Evolutionary conservation across 2,888 invertebrate genomes (phyloP).

Genomic region (Diaphora mendica): DNA sequence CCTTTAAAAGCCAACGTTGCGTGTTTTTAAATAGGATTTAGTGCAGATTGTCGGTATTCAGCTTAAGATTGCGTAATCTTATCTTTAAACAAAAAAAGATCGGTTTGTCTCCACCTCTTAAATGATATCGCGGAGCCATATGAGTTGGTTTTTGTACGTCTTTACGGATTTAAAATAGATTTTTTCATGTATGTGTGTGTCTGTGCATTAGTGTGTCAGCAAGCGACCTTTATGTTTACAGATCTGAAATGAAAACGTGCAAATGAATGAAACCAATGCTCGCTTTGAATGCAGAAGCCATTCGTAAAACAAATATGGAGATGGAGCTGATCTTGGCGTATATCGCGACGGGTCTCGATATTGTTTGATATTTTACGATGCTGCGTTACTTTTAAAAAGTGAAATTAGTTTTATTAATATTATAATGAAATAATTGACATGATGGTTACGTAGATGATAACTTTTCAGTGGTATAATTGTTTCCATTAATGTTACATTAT

Average conservation of each 20-base stretch:
- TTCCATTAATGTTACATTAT: background rate
- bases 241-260: constrained; percentile 57
- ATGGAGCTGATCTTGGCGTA: constrained; percentile 55
- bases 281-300: constrained; percentile 56
- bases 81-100: constrained; percentile 70
- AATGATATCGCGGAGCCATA: constrained; percentile 74
- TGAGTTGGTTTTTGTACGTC: constrained; percentile 57
- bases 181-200: constrained; percentile 42
- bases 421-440: background rate
- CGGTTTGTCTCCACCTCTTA: constrained; percentile 69
- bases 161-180: constrained; percentile 40
- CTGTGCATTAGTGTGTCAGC: constrained; percentile 45
- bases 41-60: constrained; percentile 71
- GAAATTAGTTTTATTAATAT: background rate
- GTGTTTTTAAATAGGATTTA: constrained; percentile 82
- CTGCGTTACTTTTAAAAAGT: background rate
- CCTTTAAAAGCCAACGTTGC: constrained; percentile 81
- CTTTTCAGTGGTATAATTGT: background rate
- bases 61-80: constrained; percentile 73
- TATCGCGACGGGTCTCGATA: constrained; percentile 35
- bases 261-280: constrained; percentile 62
- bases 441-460: background rate
- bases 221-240: constrained; percentile 47
- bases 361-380: constrained; percentile 56
- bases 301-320: constrained; percentile 64